Conservation (phyloP, 2,888 invertebrate species). For the Syrista parreyssii region DNA sequence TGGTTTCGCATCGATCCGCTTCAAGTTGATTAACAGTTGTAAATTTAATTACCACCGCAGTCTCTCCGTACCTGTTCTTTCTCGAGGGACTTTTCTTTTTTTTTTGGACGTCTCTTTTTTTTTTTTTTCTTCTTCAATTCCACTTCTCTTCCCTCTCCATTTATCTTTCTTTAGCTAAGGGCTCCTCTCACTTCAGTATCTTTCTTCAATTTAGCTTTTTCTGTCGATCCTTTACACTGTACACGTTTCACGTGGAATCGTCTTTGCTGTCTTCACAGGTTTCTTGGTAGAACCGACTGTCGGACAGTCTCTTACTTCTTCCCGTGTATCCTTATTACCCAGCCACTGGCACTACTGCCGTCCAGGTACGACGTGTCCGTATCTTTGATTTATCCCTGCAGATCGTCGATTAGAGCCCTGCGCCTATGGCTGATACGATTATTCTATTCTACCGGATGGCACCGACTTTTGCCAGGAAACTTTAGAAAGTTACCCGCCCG, state of each 20-base stretch:
- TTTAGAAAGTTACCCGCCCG: conserved; percentile 50
- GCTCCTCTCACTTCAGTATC: background rate
- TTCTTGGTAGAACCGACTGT: background rate
- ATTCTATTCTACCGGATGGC: conserved; percentile 48
- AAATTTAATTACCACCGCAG: conserved; percentile 50
- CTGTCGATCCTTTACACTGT: background rate
- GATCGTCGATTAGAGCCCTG: background rate
- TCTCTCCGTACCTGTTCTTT: conserved; percentile 21
- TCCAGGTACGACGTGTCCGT: background rate
- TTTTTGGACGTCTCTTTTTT: conserved; percentile 1
- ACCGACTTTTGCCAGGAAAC: conserved; percentile 28
- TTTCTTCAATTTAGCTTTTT: background rate
- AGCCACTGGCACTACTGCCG: too few relatives aligned
- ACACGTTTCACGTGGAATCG: background rate
- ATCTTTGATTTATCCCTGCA: background rate
- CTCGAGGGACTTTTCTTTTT: conserved; percentile 7
- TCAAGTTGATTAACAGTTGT: conserved; percentile 49
- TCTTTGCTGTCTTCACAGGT: background rate
- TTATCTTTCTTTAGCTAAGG: background rate
- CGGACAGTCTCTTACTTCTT: background rate
- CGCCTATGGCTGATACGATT: conserved; percentile 46
- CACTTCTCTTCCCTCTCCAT: background rate
- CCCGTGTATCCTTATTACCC: background rate
- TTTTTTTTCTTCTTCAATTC: too few relatives aligned
- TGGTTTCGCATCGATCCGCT: conserved; percentile 39